Conservation (phyloP, 1,140 invertebrate genomes). For the Anagrus nilaparvatae region DNA sequence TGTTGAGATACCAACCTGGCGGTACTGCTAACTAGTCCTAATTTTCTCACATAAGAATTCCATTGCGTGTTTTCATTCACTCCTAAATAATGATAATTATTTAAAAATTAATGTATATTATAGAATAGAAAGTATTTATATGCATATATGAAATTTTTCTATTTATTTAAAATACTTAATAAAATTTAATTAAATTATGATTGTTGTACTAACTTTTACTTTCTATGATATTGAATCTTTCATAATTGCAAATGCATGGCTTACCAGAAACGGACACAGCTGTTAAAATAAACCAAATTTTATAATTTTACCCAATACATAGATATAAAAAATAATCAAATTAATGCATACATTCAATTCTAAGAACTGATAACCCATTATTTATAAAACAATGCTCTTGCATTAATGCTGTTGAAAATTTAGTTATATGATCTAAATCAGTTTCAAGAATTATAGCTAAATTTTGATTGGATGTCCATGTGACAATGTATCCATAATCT, state of each 20-base stretch:
- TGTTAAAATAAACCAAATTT: constrained; percentile 29
- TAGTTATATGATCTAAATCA: constrained; percentile 51
- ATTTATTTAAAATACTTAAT: background rate
- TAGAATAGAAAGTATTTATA: background rate
- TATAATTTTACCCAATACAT: constrained; percentile 1
- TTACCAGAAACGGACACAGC: constrained; percentile 45
- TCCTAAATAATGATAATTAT: constrained; percentile 19
- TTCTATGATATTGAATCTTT: constrained; percentile 23
- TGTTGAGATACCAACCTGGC: constrained; percentile 26
- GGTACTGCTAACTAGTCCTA: constrained; percentile 32
- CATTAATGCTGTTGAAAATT: constrained; percentile 48
- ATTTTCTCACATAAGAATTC: constrained; percentile 33
- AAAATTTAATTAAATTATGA: too few species aligned
- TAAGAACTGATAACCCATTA: constrained; percentile 50
- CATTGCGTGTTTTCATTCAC: constrained; percentile 32
- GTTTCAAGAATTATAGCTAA: constrained; percentile 53
- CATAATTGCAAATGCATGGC: constrained; percentile 36
- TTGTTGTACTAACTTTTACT: constrained; percentile 27
- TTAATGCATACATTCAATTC: constrained; percentile 50
- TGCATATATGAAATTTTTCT: background rate
- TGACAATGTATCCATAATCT: constrained; percentile 52
- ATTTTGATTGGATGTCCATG: constrained; percentile 51
- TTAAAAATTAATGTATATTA: constrained; percentile 1
- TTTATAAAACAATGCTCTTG: constrained; percentile 49
- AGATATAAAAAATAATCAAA: background rate